Base-by-base conservation (phyloP, 2,888 invertebrate species). In the Spodoptera exigua region DNA sequence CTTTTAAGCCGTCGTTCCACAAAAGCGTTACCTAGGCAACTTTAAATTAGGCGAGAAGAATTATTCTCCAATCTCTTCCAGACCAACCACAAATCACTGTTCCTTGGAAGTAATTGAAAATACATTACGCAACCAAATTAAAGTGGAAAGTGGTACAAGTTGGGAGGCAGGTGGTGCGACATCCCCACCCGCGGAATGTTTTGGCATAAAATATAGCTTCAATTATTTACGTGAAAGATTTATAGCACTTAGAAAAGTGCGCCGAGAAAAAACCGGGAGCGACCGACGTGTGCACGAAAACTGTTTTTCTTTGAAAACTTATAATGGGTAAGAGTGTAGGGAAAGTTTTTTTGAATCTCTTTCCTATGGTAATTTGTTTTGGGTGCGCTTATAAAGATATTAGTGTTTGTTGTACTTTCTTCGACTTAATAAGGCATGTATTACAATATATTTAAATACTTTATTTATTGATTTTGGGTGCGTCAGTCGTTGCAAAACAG, bases 191-290 rank as follows among this genome's bases (percentile, higher is more conserved):
- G 87, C 89, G 91, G 92, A 93, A 94, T 93, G 93, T 93, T 94
- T 93, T 92, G 94, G 94, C 94, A 94, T 94, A 94, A 94, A 94
- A 94, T 94, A 94, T 94, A 92, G 94, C 94, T 94, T 94, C 94
- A 94, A 94, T 94, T 94, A 94, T 94, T 94, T 94, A 94, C 93
- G 92, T 90, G 92, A 89, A 85, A 94, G 94, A 94, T 94, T 94
- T 94, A 94, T 94, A 58, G 92, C 88, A 92, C 93, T 94, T 94
- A 92, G 93, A 93, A 92, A 94, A 94, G 92, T 93, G 93, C 92
- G 93, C 93, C 84, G 89, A 89, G 93, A 92, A 94, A 94, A 93
- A 93, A 92, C 88, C 86, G 88, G 85, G 85, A 89, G 92, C 56
- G 74, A 76, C 77, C 89, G 91, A 92, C 93, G 93, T 93, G 93